Evolutionary conservation across 2,113 vertebrate genomes (phyloP).

Genomic region (Willisornis vidua): DNA sequence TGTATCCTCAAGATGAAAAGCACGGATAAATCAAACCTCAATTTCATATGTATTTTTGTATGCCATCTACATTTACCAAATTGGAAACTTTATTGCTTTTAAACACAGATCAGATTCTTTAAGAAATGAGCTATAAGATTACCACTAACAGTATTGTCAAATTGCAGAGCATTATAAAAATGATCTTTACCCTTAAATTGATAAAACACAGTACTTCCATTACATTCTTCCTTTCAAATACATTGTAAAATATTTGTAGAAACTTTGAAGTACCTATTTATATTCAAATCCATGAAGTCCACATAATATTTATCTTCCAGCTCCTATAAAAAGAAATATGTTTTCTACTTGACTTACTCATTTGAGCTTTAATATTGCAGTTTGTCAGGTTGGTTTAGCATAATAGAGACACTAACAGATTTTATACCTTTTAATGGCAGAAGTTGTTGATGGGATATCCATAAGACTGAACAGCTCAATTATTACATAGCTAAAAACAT

Average conservation of each 20-base stretch:
- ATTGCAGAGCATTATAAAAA: background rate
- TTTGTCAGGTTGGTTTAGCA: background rate
- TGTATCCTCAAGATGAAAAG: background rate
- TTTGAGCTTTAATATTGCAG: background rate
- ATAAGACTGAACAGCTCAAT: background rate
- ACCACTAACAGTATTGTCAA: background rate
- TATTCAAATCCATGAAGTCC: background rate
- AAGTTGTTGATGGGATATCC: background rate
- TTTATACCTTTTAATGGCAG: background rate
- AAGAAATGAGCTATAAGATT: background rate
- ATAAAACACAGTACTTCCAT: background rate
- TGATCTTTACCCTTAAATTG: background rate
- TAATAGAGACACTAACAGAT: background rate
- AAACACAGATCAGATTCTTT: background rate
- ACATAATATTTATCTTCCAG: background rate
- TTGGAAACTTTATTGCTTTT: background rate
- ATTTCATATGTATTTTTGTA: background rate
- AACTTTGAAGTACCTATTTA: background rate
- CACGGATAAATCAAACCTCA: background rate
- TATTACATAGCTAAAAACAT: background rate
- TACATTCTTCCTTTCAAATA: background rate
- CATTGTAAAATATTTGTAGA: background rate
- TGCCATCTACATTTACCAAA: background rate
- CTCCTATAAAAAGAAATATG: background rate
- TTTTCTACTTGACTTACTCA: background rate